Base-by-base conservation (phyloP, 2,113 vertebrate genomes). In the Phaethon lepturus region DNA sequence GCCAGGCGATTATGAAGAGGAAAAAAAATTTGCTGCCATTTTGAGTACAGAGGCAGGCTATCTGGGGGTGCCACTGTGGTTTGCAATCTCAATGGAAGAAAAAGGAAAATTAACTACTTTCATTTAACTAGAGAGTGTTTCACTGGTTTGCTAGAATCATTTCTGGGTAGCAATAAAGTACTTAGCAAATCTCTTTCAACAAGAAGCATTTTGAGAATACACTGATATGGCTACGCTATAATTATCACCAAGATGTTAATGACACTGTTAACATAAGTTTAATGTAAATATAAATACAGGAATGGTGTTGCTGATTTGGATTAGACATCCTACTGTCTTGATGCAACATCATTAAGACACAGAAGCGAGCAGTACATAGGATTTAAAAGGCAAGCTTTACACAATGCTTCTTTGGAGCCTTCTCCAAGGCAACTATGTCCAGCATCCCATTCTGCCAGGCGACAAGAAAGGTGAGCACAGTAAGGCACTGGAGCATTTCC, bases 141-240 rank as follows among this genome's bases (percentile, higher is more conserved):
- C 31, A 35, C 38, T 69, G 35, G 40, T 66, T 89, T 93, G 9
- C 73, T 74, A 77, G 50, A 91, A 87, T 45, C 12, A 73, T 71
- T 94, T 93, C 76, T 84, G 42, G 45, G 45, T 58, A 77, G 84
- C 31, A 77, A 87, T 45, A 56, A 73, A 94, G 26, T 77, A 81
- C 25, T 95, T 55, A 19, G 55, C 18, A 75, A 85, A 78, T 71
- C n/a, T 75, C 47, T 81, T 90, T 71, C 52, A 52, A 75, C 11
- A 72, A 90, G 69, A 90, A 93, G 35, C 15, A 26, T 85, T 94
- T 82, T 85, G 62, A 95, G 81, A 92, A 49, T 33, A 88, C 9
- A 52, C 47, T 85, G 20, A 71, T 52, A 92, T 86, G 19, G 29
- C 52, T 81, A 47, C 0, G 1, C 25, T 64, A 20, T 25, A 77